phyloP scores from a whole-genome alignment of 2,888 invertebrate genomes.

The Lomographa bimaculata region DNA sequence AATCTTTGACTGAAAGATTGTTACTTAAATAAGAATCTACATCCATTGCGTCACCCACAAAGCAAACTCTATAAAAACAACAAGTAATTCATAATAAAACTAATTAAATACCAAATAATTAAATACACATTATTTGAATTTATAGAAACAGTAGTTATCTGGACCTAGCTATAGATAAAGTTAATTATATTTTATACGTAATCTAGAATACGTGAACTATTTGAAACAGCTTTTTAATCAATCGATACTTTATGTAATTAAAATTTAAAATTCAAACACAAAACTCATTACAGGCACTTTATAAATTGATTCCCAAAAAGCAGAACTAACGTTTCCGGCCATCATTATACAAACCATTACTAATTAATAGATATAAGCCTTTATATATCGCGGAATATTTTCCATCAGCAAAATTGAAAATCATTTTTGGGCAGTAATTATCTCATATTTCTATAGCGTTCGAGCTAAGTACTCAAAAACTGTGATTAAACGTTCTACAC shows the following conservation, averaged over 20 bases:
- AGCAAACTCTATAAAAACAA: no score
- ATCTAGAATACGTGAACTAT: no score
- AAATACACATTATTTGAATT: no score
- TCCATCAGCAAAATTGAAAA: constrained; percentile 62
- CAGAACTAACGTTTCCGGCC: not conserved
- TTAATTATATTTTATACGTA: no score
- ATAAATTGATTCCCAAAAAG: constrained; percentile 17
- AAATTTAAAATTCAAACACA: constrained; percentile 3
- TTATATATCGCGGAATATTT: constrained; percentile 33
- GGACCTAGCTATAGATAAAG: no score
- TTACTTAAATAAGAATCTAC: no score
- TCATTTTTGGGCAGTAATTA: constrained; percentile 74
- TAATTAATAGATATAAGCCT: constrained; percentile 38
- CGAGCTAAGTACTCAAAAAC: constrained; percentile 72
- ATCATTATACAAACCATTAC: constrained; percentile 27
- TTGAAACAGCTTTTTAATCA: no score
- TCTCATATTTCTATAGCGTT: constrained; percentile 65
- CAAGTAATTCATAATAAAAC: not conserved
- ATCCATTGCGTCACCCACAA: no score
- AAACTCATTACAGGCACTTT: constrained; percentile 15
- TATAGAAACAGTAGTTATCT: no score
- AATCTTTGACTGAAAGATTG: no score
- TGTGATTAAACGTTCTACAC: constrained; percentile 78
- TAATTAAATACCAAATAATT: not conserved
- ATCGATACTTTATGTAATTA: no score